Evolutionary conservation across 1,140 invertebrate species (phyloP), one percentile per base, ranked within the genome.

Genomic region (Drosophila melanica): DNA sequence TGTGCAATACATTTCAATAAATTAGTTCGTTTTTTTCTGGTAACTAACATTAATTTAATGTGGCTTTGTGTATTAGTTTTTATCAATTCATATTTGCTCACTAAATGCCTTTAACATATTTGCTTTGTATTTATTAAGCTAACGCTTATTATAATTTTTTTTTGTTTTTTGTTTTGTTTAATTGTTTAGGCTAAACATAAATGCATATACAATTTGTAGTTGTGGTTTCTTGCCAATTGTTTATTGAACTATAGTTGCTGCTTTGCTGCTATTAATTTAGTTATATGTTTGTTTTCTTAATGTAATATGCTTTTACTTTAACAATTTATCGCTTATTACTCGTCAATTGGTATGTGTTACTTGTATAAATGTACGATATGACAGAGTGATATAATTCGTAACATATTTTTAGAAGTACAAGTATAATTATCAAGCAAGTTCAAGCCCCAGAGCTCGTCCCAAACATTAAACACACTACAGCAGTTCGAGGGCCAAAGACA

Each of bases 1-100:
- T 90, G 86, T 90, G 86, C 85, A 90, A 90, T 90, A 86, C 75
- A 90, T 90, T 90, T 90, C 78, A 74, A 72, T 89, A 89, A 90
- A 85, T 85, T 90, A 89, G 86, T 90, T 87, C 72, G 77, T 75
- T 81, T 73, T 71, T 51, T 57, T 73, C 64, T 74, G 65, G 72
- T 73, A 67, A 82, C 73, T 77, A 84, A 82, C 73, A 68, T 69
- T 81, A 76, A 76, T 62, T 64, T 70, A 30, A 47, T 57, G 67
- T 70, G 53, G 68, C 50, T 64, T 71, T 45, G 62, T 79, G 70
- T 77, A 59, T 50, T 70, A 50, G 51, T 54, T 66, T 53, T 74
- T 78, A 74, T 82, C 80, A 86, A 86, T 86, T 86, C 82, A 77
- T 77, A 62, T 86, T 80, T 75, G 79, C 78, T 80, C 63, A 58